Evolutionary conservation across 2,113 vertebrate genomes (phyloP).

Genomic region (Rhinopomastus cyanomelas): DNA sequence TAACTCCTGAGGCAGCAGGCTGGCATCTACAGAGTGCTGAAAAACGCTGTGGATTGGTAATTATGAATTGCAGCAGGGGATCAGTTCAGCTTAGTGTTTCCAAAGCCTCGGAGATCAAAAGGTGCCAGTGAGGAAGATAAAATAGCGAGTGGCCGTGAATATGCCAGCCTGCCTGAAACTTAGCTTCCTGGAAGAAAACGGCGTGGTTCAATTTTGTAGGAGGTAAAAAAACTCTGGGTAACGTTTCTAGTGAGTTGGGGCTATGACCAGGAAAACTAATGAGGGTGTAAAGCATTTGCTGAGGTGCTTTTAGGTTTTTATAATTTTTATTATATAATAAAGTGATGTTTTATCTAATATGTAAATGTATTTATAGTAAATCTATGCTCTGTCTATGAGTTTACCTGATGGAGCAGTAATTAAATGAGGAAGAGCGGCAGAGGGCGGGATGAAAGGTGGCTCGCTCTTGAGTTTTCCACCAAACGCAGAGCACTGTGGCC

Average conservation of each 20-base stretch:
- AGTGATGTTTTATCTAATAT: too few species aligned
- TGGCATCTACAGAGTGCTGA: slow-evolving; percentile 12
- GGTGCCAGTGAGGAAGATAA: slow-evolving; percentile 62
- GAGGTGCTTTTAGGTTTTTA: not conserved
- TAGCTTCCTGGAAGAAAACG: slow-evolving; percentile 41
- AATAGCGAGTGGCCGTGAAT: slow-evolving; percentile 31
- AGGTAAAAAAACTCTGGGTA: not conserved
- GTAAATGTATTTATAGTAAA: too few species aligned
- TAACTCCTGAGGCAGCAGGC: slow-evolving; percentile 21
- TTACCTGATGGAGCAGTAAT: not conserved
- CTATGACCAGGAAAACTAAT: slow-evolving; percentile 44
- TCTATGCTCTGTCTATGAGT: not conserved
- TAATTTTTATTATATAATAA: not conserved
- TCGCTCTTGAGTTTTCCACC: not conserved
- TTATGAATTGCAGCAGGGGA: slow-evolving; percentile 61
- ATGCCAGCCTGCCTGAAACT: slow-evolving; percentile 70
- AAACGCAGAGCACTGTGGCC: not conserved
- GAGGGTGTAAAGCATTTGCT: not conserved
- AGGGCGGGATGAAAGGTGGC: not conserved
- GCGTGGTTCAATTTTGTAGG: not conserved
- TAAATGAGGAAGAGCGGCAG: not conserved
- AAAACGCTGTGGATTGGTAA: slow-evolving; percentile 56
- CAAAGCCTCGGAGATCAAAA: slow-evolving; percentile 68
- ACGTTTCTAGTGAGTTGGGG: slow-evolving; percentile 5
- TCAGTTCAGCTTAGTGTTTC: slow-evolving; percentile 65